These are phyloP conservation scores for Berghia stephanieae DNA, from an alignment of 1,140 invertebrate genomes.

Conservation along the genomic window DNA sequence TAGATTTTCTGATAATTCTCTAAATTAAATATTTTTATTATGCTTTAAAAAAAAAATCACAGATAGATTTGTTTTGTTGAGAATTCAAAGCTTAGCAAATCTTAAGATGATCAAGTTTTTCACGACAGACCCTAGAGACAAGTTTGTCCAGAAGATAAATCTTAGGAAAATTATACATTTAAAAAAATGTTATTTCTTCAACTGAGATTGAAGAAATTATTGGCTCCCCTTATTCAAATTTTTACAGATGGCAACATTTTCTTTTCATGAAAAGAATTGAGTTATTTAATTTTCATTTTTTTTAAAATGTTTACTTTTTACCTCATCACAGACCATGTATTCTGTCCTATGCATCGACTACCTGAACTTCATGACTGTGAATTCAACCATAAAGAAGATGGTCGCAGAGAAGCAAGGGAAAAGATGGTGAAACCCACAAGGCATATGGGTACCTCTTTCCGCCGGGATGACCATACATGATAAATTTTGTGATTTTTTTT, in stretches of 20 bases:
- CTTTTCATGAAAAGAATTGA: too few relatives aligned
- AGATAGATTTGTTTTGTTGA: too few relatives aligned
- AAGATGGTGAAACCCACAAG: slow-evolving; percentile 63
- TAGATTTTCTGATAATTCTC: too few relatives aligned
- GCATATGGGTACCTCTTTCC: slow-evolving; percentile 59
- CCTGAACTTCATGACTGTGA: slow-evolving; percentile 60
- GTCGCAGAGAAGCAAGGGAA: slow-evolving; percentile 53
- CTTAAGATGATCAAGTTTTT: too few relatives aligned
- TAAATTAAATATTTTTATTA: too few relatives aligned
- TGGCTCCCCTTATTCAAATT: background rate
- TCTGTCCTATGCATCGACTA: slow-evolving; percentile 57
- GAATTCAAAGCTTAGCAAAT: too few relatives aligned
- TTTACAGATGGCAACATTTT: background rate
- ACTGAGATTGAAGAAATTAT: background rate
- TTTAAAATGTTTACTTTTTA: background rate
- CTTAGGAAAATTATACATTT: background rate
- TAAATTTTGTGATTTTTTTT: slow-evolving; percentile 11
- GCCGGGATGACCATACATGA: slow-evolving; percentile 55
- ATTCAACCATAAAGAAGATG: slow-evolving; percentile 63
- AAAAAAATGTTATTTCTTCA: background rate
- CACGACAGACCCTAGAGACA: too few relatives aligned
- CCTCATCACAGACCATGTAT: slow-evolving; percentile 51
- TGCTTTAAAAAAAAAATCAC: too few relatives aligned
- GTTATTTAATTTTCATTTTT: background rate
- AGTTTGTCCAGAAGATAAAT: too few relatives aligned